Percentiles rank a stretch among this genome's conserved stretches.
Evolutionary conservation across 1,140 invertebrate genomes (phyloP).

Genomic region (Luehdorfia chinensis): DNA sequence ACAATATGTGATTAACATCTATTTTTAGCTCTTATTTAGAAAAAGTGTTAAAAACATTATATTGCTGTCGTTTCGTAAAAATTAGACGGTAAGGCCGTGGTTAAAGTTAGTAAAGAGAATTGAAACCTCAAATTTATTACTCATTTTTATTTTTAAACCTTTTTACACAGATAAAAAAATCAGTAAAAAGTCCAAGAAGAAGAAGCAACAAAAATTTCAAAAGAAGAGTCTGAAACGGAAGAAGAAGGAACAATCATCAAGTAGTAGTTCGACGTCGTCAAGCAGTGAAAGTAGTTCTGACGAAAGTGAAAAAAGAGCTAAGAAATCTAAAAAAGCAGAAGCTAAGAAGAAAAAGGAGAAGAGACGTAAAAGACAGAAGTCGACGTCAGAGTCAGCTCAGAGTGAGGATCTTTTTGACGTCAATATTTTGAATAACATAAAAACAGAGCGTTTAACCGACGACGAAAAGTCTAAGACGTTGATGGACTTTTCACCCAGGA

Average conservation of each 20-base stretch:
- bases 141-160: too few species aligned
- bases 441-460: constrained; percentile 59
- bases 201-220: constrained; percentile 44
- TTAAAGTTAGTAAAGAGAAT: too few species aligned
- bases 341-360: constrained; percentile 25
- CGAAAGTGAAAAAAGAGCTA: constrained; percentile 30
- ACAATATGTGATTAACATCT: too few species aligned
- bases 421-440: constrained; percentile 66
- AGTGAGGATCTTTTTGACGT: constrained; percentile 64
- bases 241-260: constrained; percentile 34
- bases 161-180: constrained; percentile 41
- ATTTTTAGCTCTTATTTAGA: too few species aligned
- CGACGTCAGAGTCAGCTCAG: constrained; percentile 37
- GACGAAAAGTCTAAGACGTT: constrained; percentile 46
- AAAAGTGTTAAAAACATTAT: too few species aligned
- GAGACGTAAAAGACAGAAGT: constrained; percentile 39
- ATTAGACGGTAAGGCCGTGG: too few species aligned
- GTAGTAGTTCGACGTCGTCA: constrained; percentile 22
- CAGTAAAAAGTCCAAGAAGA: constrained; percentile 51
- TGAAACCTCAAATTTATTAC: too few species aligned
- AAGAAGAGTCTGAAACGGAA: constrained; percentile 47
- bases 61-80: too few species aligned
- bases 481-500: constrained; percentile 48
- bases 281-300: constrained; percentile 39
- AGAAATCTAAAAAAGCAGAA: constrained; percentile 37